Conservation (phyloP, 2,113 vertebrate species). For the Cebus imitator region DNA sequence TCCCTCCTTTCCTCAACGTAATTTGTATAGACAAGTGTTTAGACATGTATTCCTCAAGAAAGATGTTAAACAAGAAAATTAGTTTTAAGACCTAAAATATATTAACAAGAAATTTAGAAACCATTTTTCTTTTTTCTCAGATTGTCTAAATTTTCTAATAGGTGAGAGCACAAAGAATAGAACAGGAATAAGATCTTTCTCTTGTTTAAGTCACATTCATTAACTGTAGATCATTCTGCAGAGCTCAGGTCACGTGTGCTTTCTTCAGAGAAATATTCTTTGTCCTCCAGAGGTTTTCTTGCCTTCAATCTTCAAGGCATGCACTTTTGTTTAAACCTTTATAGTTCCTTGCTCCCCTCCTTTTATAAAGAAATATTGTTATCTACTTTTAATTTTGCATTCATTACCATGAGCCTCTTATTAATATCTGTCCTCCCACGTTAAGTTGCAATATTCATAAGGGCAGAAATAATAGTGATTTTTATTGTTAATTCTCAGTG, state of each 20-base stretch:
- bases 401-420: neutral
- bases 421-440: neutral
- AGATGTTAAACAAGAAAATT: neutral
- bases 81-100: neutral
- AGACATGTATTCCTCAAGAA: neutral
- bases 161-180: neutral
- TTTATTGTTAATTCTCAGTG: neutral
- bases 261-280: neutral
- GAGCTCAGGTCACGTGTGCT: neutral
- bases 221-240: neutral
- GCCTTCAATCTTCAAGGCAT: neutral
- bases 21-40: neutral
- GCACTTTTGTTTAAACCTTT: neutral
- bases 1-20: neutral
- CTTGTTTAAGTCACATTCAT: neutral
- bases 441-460: neutral
- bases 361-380: neutral
- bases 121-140: neutral
- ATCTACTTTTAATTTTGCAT: neutral
- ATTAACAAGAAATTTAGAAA: neutral
- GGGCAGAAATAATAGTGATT: neutral
- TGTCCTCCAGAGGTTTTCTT: neutral
- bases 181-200: neutral
- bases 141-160: neutral
- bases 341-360: neutral